Conservation (phyloP, 2,888 invertebrate genomes). For the Parelbella ahira region DNA sequence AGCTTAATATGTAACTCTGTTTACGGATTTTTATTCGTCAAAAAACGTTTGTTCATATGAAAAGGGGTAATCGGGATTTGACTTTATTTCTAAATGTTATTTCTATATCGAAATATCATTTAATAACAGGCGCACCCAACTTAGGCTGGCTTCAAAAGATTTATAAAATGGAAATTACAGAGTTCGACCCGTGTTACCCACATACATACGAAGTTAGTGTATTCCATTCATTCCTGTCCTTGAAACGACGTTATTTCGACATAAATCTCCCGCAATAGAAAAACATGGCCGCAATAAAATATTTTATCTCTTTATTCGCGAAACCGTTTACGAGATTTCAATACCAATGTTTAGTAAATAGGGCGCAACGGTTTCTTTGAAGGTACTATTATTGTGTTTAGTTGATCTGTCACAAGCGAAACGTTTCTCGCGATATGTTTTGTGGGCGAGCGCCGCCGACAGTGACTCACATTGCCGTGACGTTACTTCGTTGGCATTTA, state of each 20-base stretch:
- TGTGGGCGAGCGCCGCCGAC: too few relatives aligned
- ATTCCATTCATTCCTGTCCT: constrained; percentile 3
- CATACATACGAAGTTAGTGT: constrained; percentile 4
- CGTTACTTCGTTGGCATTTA: too few relatives aligned
- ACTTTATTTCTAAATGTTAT: constrained; percentile 3
- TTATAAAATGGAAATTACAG: constrained; percentile 5
- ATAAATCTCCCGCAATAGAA: constrained; percentile 23
- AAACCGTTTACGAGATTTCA: constrained; percentile 23
- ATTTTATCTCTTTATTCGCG: constrained; percentile 22
- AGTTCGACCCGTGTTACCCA: constrained; percentile 6
- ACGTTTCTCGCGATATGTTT: too few relatives aligned
- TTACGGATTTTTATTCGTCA: constrained; percentile 18
- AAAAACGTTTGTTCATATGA: constrained; percentile 2
- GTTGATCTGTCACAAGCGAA: too few relatives aligned
- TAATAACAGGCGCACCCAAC: not conserved
- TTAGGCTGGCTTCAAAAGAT: not conserved
- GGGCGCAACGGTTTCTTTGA: too few relatives aligned
- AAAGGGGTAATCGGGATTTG: constrained; percentile 2
- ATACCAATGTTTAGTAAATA: constrained; percentile 22
- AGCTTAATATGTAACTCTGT: constrained; percentile 23
- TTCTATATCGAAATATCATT: constrained; percentile 3
- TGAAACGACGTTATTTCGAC: constrained; percentile 19
- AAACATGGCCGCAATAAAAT: constrained; percentile 25
- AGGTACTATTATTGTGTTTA: too few relatives aligned
- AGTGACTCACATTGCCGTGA: too few relatives aligned